Base-by-base conservation (phyloP, 2,797 vertebrate species). In the Myripristis jacobus region DNA sequence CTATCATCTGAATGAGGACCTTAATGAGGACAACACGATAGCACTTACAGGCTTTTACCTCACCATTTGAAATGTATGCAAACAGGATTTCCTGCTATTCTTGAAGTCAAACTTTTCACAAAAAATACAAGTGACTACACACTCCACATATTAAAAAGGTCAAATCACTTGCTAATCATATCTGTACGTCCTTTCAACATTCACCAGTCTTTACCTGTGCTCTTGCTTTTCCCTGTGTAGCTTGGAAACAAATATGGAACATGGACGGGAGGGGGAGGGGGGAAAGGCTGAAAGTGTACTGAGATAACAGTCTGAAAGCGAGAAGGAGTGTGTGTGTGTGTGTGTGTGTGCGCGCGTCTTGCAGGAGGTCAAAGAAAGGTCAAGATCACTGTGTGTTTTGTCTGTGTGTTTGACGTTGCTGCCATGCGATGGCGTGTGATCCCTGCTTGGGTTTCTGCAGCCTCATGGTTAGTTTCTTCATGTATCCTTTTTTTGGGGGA, bases 331-430 rank as follows among this genome's bases (percentile, higher is more conserved):
- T 60, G 66, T 41, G 46, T 29, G 24, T 50, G 16, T 53, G 41
- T 58, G 55, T 3, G 24, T 46, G 22, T 16, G n/a, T 31, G 48
- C 10, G 36, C 53, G 1, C 61, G 38, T 73, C 36, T 65, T 67
- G 0, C 59, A 21, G 13, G 24, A 53, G 68, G 73, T 63, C 64
- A 82, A 47, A 9, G 3, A 58, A 84, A 75, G 68, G 72, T 73
- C 53, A 70, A 54, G 11, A 55, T 62, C 53, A 51, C 19, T 73
- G 9, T 27, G 13, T 27, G 24, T 27, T 29, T 16, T 25, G 21
- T 51, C 21, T 3, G 6, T 5, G 6, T 50, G 19, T 13, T 21
- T 22, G 19, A 50, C 2, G 47, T 22, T 50, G 19, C 47, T 50
- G 47, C 53, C 16, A 55, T 34, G 29, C 29, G n/a, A 19, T 34